phyloP scores from a whole-genome alignment of 2,888 invertebrate species.

The Plagodis dolabraria region DNA sequence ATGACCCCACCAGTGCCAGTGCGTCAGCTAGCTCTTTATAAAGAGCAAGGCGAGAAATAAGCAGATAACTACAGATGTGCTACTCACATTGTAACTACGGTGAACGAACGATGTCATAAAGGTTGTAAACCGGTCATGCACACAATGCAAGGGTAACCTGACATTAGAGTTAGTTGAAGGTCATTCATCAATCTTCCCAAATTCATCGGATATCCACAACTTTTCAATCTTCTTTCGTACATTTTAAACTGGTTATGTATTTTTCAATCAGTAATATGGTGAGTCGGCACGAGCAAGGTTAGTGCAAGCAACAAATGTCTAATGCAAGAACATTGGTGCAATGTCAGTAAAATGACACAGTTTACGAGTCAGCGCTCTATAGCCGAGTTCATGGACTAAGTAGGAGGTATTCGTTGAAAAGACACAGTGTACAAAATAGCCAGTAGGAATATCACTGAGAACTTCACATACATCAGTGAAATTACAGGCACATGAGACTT shows the following conservation, averaged over 20 bases:
- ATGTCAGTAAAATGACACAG: constrained; percentile 77
- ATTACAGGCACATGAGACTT: too few relatives aligned
- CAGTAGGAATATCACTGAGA: constrained; percentile 2
- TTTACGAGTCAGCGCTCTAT: constrained; percentile 69
- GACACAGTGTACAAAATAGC: constrained; percentile 2
- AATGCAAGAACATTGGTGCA: constrained; percentile 61
- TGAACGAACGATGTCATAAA: constrained; percentile 72
- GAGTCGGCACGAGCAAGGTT: constrained; percentile 53
- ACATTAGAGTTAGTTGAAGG: constrained; percentile 57
- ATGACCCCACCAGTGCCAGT: constrained; percentile 65
- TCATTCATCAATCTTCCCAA: constrained; percentile 47
- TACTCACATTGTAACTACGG: constrained; percentile 63
- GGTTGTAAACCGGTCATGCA: constrained; percentile 66
- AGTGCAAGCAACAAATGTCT: constrained; percentile 61
- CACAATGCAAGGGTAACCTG: constrained; percentile 61
- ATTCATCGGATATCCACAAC: constrained; percentile 32
- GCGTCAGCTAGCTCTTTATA: constrained; percentile 79
- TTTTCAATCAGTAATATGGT: constrained; percentile 46
- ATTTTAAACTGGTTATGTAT: constrained; percentile 36
- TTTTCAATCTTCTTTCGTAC: constrained; percentile 34
- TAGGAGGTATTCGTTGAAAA: constrained; percentile 32
- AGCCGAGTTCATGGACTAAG: constrained; percentile 65
- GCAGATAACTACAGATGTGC: constrained; percentile 76
- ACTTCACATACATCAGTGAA: too few relatives aligned
- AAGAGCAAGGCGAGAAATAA: constrained; percentile 81